These are phyloP conservation scores for Clamator glandarius DNA, from an alignment of 2,797 vertebrate species.

Conservation along the genomic window DNA sequence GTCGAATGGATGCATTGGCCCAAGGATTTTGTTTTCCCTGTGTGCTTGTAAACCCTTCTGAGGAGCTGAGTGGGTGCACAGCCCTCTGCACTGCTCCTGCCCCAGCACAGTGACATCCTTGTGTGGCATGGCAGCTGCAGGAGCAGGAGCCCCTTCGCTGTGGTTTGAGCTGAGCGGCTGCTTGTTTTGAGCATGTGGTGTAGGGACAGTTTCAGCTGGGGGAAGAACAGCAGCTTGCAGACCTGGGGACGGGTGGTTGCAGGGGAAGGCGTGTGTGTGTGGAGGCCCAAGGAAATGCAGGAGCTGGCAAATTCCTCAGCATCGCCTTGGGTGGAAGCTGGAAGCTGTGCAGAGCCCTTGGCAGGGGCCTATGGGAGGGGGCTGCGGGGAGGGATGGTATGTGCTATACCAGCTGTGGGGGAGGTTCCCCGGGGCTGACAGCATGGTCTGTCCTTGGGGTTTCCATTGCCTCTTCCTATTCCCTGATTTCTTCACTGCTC, in stretches of 20 bases:
- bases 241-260: background rate
- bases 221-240: fast-evolving
- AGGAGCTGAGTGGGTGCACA: background rate
- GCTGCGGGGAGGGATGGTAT: background rate
- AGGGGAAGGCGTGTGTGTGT: no score
- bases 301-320: background rate
- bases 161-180: background rate
- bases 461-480: background rate
- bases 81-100: background rate
- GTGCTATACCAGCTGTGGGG: background rate
- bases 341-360: fast-evolving
- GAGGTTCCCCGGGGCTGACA: background rate
- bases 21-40: background rate
- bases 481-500: background rate
- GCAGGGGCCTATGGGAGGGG: background rate
- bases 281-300: fast-evolving
- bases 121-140: fast-evolving
- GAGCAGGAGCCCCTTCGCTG: background rate
- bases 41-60: fast-evolving
- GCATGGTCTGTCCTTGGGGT: background rate
- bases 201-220: background rate
- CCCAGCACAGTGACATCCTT: background rate
- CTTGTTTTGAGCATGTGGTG: fast-evolving
- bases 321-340: background rate
- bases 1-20: background rate